Base-by-base conservation (phyloP, 2,113 vertebrate genomes). In the Pantherophis guttatus region DNA sequence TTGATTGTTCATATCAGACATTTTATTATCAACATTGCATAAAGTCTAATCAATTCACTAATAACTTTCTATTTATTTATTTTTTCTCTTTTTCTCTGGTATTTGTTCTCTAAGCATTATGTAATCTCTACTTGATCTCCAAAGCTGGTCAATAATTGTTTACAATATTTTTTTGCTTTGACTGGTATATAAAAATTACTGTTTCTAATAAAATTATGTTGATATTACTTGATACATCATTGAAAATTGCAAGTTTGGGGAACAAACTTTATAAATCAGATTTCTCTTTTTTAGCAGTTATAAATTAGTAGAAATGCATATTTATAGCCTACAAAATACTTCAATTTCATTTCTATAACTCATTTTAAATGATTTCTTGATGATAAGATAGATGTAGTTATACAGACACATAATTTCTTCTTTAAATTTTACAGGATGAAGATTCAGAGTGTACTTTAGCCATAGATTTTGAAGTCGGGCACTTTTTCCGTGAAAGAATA, bases 401-500 rank as follows among this genome's bases (percentile, higher is more conserved):
- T 19, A 1, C 5, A 29, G 70, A 89, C 59, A 21, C n/a, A 26
- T 81, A 91, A 33, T 92, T 93, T 75, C 15, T 92, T 8, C 33
- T 26, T 93, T 59, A 53, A 53, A 15, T 53, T 94, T 95, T 95
- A 5, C 93, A 99, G 99, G 99, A 99, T 90, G 99, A 99, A 97
- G 99, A 99, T 93, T 98, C 98, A 0, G 99, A 99, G 93, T 98
- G 99, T 95, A 98, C 98, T 48, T 95, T 99, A 96, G 98, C 98
- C 87, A 98, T 99, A 92, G 99, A 99, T 97, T 99, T 99, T 96
- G 99, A 99, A 97, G 99, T 99, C 0, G 99, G 99, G 24, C 99
- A 99, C 95, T 99, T 99, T 96, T 99, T 99, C 97, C 98, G 99
- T 91, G 99, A 99, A 97, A 98, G 99, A 97, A 98, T 99, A 96